Conservation (phyloP, 1,140 invertebrate species). For the Drosophila ironensis region DNA sequence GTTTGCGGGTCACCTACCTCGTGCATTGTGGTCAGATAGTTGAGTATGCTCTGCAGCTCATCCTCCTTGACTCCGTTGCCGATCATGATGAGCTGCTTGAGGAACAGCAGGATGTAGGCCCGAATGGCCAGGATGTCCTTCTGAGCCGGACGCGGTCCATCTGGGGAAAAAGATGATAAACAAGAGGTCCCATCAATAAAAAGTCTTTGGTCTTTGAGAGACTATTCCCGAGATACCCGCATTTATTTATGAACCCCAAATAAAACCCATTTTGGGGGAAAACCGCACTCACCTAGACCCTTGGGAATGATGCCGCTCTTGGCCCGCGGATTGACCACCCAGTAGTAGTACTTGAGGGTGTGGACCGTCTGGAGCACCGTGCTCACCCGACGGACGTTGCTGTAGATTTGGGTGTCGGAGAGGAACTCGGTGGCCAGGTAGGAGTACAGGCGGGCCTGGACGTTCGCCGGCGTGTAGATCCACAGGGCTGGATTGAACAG, state of each 20-base stretch:
- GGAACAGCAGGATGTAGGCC: conserved; percentile 96
- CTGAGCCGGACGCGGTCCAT: conserved; percentile 95
- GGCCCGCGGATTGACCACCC: conserved; percentile 97
- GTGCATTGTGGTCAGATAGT: conserved; percentile 98
- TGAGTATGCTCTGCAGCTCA: conserved; percentile 98
- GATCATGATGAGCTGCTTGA: conserved; percentile 98
- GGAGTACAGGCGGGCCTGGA: conserved; percentile 98
- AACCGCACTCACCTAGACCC: conserved; percentile 93
- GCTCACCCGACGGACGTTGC: conserved; percentile 96
- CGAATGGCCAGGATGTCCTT: conserved; percentile 97
- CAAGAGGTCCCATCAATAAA: too few relatives aligned
- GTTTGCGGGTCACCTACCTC: conserved; percentile 85
- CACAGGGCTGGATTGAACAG: conserved; percentile 99
- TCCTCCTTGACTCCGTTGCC: conserved; percentile 98
- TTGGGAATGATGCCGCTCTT: conserved; percentile 98
- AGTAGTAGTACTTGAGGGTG: conserved; percentile 99
- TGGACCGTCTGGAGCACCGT: conserved; percentile 99
- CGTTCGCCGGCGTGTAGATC: conserved; percentile 97
- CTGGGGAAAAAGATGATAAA: conserved; percentile 82
- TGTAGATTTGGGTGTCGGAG: conserved; percentile 98
- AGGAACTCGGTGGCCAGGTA: conserved; percentile 99
- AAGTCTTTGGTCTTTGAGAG: too few relatives aligned
- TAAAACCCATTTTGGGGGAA: too few relatives aligned
- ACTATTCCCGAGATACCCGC: too few relatives aligned
- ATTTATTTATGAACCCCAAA: too few relatives aligned